Conservation (phyloP, 2,113 vertebrate species). For the Crotophaga sulcirostris region DNA sequence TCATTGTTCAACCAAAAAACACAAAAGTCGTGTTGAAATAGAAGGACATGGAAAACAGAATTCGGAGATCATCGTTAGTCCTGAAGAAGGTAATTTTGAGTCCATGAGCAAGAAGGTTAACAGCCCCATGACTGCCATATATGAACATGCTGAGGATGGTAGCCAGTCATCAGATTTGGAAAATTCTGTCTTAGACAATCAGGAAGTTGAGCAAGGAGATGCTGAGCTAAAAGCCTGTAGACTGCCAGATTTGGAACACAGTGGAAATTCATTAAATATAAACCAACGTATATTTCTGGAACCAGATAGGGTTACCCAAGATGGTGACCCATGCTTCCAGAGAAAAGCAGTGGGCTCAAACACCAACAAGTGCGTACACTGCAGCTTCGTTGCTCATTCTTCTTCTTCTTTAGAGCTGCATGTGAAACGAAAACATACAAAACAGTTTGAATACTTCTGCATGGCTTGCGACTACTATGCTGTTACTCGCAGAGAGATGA, state of each 20-base stretch:
- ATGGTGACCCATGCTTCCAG: conserved; percentile 43
- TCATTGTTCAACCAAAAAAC: conserved; percentile 96
- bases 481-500: conserved; percentile 91
- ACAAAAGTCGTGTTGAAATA: conserved; percentile 83
- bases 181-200: conserved; percentile 20
- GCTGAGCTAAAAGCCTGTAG: conserved; percentile 24
- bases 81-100: conserved; percentile 68
- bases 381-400: conserved; percentile 87
- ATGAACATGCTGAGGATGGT: conserved; percentile 12
- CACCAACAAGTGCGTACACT: conserved; percentile 80
- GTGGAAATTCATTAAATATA: background rate
- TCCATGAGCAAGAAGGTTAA: conserved; percentile 23
- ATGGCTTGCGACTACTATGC: conserved; percentile 95
- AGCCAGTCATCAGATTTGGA: conserved; percentile 27
- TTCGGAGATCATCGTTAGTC: conserved; percentile 64
- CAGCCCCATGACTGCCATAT: background rate
- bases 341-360: conserved; percentile 56
- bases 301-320: conserved; percentile 6
- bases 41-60: conserved; percentile 73
- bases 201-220: conserved; percentile 5
- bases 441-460: conserved; percentile 93
- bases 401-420: conserved; percentile 88
- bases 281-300: conserved; percentile 26
- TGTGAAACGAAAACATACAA: conserved; percentile 90
- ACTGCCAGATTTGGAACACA: conserved; percentile 19